A percentile compares a stretch with the other conserved stretches of the same genome.
Evolutionary conservation across 2,797 vertebrate genomes (phyloP).

Genomic region (Tokudaia tokunoshimensis): DNA sequence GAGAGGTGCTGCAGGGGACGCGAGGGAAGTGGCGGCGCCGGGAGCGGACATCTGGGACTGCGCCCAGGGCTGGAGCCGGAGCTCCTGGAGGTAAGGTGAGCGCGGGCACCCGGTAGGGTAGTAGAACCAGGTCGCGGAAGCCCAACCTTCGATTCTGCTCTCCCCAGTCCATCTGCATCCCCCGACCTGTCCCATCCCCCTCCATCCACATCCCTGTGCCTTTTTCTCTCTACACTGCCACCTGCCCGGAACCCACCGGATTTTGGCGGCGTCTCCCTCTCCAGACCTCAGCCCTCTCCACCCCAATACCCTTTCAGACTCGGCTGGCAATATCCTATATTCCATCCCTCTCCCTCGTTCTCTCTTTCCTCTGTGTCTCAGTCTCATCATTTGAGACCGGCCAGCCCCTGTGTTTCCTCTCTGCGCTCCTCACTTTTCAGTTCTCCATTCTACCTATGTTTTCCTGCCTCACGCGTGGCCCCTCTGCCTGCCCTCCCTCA

Average conservation of each 20-base stretch:
- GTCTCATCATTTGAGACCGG: neutral
- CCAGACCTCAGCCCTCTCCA: neutral
- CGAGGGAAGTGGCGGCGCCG: conserved; percentile 67
- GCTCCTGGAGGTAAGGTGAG: conserved; percentile 52
- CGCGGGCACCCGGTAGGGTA: neutral
- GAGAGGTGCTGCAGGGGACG: conserved; percentile 83
- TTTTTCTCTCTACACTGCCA: neutral
- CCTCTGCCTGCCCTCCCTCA: neutral
- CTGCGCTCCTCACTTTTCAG: neutral
- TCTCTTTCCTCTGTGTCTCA: neutral
- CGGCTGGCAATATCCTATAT: neutral
- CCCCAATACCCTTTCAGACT: neutral
- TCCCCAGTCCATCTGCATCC: conserved; percentile 43
- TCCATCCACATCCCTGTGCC: neutral
- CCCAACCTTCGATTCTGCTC: conserved; percentile 33
- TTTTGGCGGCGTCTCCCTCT: neutral
- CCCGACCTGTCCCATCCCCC: conserved; percentile 67
- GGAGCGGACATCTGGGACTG: conserved; percentile 45
- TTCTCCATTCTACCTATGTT: neutral
- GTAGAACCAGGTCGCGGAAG: neutral
- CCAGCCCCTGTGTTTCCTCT: neutral
- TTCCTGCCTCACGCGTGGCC: neutral
- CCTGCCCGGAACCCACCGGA: conserved; percentile 6
- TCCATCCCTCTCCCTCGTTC: conserved; percentile 9
- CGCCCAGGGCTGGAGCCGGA: conserved; percentile 39